Base-by-base conservation (phyloP, 1,140 invertebrate species). In the Brachionus sp. region DNA sequence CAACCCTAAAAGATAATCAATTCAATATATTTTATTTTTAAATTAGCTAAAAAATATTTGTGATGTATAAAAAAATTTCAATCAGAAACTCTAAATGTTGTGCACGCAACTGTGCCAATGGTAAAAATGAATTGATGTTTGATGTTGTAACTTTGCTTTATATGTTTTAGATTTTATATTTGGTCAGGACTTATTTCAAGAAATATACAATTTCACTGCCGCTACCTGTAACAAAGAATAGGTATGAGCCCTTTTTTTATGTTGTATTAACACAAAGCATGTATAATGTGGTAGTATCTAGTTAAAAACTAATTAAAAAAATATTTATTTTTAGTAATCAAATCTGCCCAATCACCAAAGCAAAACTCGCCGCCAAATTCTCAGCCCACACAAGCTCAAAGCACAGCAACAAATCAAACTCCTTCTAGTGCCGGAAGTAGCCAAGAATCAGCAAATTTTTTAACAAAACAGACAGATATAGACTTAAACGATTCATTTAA, bases 181-280 rank as follows among this genome's bases (percentile, higher is more conserved):
- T 33, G 62, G 77, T 35, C 77, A 80, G 39, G 35, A 80, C 23
- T 66, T 80, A 35, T 62, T 80, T 62, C 77, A 80, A 80, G 77
- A 80, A 80, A 80, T 80, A 39, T 80, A 33, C 62, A 80, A 62
- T 25, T 80, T 80, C 19, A 62, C 77, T 16, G 77, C 50, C 19
- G 77, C 62, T 44, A 80, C 50, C 39, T 80, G 62, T 80, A 57
- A 80, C 39, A 80, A 80, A 80, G 77, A 80, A 9, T 80, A 80
- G 77, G 62, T 80, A 62, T 80, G 42, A 78, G n/a, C 19, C 33
- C 46, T 78, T 62, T 57, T n/a, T 78, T 50, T 35, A 78, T 62
- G 46, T 57, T 29, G 39, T 78, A 35, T 78, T 78, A 42, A 19
- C 6, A 37, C 16, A 23, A n/a, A 35, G 53, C 16, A 78, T 78